These are phyloP conservation scores for Drosophila demipolita DNA, from an alignment of 2,888 invertebrate species.

Conservation along the genomic window DNA sequence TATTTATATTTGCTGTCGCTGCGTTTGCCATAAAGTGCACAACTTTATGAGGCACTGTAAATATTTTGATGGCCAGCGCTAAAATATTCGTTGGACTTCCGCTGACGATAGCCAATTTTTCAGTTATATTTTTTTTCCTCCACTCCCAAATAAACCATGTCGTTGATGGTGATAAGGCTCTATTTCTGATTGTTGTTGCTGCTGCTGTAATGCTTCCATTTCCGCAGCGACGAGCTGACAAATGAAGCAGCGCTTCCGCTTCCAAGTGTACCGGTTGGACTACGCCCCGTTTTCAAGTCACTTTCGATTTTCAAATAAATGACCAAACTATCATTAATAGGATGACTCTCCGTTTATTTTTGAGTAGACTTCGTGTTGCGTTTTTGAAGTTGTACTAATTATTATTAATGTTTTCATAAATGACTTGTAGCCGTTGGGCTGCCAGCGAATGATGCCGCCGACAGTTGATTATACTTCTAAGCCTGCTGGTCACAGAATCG, in stretches of 20 bases:
- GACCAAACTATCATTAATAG: constrained; percentile 47
- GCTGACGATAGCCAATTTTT: constrained; percentile 58
- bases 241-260: constrained; percentile 49
- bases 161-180: not conserved
- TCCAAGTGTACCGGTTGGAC: constrained; percentile 32
- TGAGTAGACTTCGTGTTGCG: not conserved
- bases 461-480: constrained; percentile 2
- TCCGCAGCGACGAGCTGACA: constrained; percentile 39
- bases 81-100: constrained; percentile 46
- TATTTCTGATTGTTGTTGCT: constrained; percentile 5
- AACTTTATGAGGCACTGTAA: constrained; percentile 72
- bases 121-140: constrained; percentile 11
- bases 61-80: constrained; percentile 73
- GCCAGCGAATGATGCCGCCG: constrained; percentile 29
- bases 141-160: constrained; percentile 8
- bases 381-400: constrained; percentile 60
- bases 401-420: constrained; percentile 72
- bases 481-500: constrained; percentile 6
- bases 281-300: constrained; percentile 42
- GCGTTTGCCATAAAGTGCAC: constrained; percentile 62
- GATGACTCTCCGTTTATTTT: constrained; percentile 37
- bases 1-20: constrained; percentile 11
- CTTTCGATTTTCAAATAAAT: constrained; percentile 42
- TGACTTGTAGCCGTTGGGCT: constrained; percentile 14
- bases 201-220: constrained; percentile 29